phyloP scores from a whole-genome alignment of 2,113 vertebrate species.

The Ivindomyrus marchei region DNA sequence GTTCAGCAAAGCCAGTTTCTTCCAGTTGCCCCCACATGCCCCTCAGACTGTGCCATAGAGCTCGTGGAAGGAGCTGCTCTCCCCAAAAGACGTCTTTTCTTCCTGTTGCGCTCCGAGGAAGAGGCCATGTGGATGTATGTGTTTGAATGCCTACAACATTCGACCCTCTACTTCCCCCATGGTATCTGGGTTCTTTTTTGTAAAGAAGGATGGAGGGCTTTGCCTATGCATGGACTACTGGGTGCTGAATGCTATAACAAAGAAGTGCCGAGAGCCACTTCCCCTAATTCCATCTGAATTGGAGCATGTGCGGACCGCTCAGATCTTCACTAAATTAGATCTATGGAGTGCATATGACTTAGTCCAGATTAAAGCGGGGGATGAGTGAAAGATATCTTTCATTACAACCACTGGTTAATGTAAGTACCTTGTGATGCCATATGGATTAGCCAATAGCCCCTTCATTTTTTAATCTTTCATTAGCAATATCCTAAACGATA shows the following conservation, averaged over 20 bases:
- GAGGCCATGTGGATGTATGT: too few relatives aligned
- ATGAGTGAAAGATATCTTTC: neutral
- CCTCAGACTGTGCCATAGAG: neutral
- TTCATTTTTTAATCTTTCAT: neutral
- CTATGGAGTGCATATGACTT: neutral
- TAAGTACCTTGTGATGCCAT: neutral
- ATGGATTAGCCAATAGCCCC: neutral
- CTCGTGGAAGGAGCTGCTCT: neutral
- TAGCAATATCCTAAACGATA: neutral
- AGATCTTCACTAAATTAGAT: neutral
- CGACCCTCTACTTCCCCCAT: too few relatives aligned
- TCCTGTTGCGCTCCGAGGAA: neutral
- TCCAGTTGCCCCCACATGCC: neutral
- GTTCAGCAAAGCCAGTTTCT: neutral
- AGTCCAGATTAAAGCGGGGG: neutral
- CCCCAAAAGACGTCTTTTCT: neutral
- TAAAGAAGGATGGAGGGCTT: too few relatives aligned
- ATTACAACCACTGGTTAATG: neutral
- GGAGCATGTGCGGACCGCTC: neutral
- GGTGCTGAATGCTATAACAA: too few relatives aligned
- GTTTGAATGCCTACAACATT: too few relatives aligned
- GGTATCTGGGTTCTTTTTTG: too few relatives aligned
- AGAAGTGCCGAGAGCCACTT: too few relatives aligned
- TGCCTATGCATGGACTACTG: too few relatives aligned
- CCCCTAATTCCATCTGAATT: too few relatives aligned